Conservation (phyloP, 2,113 vertebrate species). For the Onychostruthus taczanowskii region DNA sequence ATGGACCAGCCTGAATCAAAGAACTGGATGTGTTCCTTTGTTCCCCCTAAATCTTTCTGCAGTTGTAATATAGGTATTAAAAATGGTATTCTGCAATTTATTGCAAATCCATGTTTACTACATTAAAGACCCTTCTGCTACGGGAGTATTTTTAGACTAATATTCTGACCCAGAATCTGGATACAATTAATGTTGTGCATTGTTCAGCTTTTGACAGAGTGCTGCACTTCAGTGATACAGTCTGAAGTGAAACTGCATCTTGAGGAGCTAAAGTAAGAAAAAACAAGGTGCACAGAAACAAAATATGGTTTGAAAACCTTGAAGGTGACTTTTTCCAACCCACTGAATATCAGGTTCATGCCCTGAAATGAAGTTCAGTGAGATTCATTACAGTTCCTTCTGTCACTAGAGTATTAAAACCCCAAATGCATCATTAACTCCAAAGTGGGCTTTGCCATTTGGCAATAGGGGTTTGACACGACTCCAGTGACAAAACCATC, state of each 20-base stretch:
- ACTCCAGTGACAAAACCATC: conserved; percentile 56
- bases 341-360: conserved; percentile 66
- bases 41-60: not conserved
- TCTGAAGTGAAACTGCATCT: not conserved
- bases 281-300: not conserved
- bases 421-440: conserved; percentile 74
- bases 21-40: not conserved
- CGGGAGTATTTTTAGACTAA: not conserved
- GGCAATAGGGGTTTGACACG: conserved; percentile 37
- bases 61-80: not conserved
- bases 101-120: not conserved
- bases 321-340: conserved; percentile 73
- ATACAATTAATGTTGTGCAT: not conserved
- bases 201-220: conserved; percentile 9
- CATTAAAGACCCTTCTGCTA: not conserved
- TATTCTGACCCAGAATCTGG: not conserved
- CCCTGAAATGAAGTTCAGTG: conserved; percentile 62
- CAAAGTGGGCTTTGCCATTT: conserved; percentile 58
- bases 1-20: not conserved
- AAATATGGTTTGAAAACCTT: conserved; percentile 46
- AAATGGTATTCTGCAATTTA: not conserved
- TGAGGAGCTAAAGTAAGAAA: not conserved
- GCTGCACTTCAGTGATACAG: not conserved
- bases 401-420: conserved; percentile 64
- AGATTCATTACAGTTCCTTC: conserved; percentile 68